A percentile compares a stretch with the other conserved stretches of the same genome.
Evolutionary conservation across 1,140 invertebrate genomes (phyloP).

Genomic region (Trichonephila clavipes): DNA sequence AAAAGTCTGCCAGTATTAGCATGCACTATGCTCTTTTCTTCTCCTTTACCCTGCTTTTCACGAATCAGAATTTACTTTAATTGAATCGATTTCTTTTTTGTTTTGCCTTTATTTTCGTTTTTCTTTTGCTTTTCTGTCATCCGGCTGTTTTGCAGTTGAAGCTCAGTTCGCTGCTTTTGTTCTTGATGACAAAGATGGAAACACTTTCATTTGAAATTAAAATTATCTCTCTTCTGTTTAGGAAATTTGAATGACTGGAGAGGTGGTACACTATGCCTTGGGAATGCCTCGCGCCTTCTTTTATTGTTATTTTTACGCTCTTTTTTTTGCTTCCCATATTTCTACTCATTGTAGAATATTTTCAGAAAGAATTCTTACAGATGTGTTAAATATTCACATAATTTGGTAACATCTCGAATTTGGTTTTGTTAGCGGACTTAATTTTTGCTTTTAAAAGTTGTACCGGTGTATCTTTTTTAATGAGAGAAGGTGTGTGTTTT

Average conservation of each 20-base stretch:
- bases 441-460: neutral
- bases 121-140: neutral
- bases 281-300: constrained; percentile 7
- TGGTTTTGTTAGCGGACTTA: constrained; percentile 21
- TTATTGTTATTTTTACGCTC: neutral
- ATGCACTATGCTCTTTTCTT: constrained; percentile 16
- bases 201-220: constrained; percentile 68
- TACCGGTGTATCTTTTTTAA: neutral
- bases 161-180: constrained; percentile 21
- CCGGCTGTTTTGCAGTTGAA: neutral
- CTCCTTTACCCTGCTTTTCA: constrained; percentile 25
- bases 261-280: constrained; percentile 32
- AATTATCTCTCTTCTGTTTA: constrained; percentile 44
- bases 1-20: constrained; percentile 67
- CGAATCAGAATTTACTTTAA: constrained; percentile 71
- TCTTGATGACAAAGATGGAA: constrained; percentile 56
- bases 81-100: constrained; percentile 70
- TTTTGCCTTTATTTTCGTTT: neutral
- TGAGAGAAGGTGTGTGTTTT: neutral
- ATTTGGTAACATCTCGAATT: neutral
- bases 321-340: neutral
- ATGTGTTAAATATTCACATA: constrained; percentile 19
- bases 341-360: neutral
- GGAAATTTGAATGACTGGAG: constrained; percentile 20
- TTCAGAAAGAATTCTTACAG: neutral